phyloP scores from a whole-genome alignment of 2,113 vertebrate species.

The Etheostoma spectabile region DNA sequence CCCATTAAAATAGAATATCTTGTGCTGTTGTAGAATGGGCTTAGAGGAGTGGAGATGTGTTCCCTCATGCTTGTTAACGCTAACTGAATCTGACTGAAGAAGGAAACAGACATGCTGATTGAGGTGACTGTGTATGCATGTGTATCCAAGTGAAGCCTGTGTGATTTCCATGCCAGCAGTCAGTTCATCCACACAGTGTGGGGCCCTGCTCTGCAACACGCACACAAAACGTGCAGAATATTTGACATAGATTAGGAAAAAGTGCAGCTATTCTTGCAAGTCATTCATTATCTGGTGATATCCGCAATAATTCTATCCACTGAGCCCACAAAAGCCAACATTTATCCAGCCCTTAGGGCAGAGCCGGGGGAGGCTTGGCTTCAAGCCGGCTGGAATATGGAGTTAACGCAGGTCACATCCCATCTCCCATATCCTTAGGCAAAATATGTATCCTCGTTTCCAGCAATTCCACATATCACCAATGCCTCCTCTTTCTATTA shows the following conservation, averaged over 20 bases:
- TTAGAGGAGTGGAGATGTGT: slow-evolving; percentile 34
- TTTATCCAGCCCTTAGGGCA: slow-evolving; percentile 69
- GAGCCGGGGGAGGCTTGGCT: slow-evolving; percentile 58
- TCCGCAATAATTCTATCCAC: slow-evolving; percentile 59
- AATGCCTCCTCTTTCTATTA: slow-evolving; percentile 16
- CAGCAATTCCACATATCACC: slow-evolving; percentile 31
- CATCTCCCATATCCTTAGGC: slow-evolving; percentile 64
- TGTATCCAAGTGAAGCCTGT: slow-evolving; percentile 59
- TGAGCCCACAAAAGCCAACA: slow-evolving; percentile 71
- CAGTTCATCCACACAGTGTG: slow-evolving; percentile 40
- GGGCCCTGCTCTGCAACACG: slow-evolving; percentile 10
- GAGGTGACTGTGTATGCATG: slow-evolving; percentile 54
- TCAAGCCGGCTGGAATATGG: slow-evolving; percentile 46
- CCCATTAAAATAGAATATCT: slow-evolving; percentile 53
- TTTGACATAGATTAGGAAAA: slow-evolving; percentile 59
- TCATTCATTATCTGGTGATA: slow-evolving; percentile 64
- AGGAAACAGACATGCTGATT: slow-evolving; percentile 59
- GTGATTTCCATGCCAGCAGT: slow-evolving; percentile 57
- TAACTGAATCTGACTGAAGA: slow-evolving; percentile 59
- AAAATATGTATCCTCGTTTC: slow-evolving; percentile 53
- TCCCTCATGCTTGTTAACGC: slow-evolving; percentile 65
- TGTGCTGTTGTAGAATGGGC: slow-evolving; percentile 40
- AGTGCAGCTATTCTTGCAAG: slow-evolving; percentile 56
- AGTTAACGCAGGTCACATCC: slow-evolving; percentile 62
- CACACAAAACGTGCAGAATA: slow-evolving; percentile 26